Conservation (phyloP, 2,888 invertebrate species). For the Phrixothrix hirtus region DNA sequence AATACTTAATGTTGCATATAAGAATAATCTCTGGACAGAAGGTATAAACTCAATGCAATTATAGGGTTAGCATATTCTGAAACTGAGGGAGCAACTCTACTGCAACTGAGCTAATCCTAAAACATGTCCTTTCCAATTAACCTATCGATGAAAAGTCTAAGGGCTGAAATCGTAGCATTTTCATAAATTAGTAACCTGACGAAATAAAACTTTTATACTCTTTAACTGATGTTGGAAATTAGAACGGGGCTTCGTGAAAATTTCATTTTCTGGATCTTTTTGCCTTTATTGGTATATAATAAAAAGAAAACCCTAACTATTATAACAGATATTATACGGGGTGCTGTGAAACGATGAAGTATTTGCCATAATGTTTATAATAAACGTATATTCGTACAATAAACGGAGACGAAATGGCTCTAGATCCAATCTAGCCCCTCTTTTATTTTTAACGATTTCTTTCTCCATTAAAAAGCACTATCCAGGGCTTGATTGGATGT, state of each 20-base stretch:
- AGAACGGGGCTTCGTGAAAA: not conserved
- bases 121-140: slow-evolving; percentile 34
- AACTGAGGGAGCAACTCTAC: slow-evolving; percentile 25
- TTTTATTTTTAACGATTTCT: slow-evolving; percentile 39
- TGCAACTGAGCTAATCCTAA: slow-evolving; percentile 24
- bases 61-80: slow-evolving; percentile 34
- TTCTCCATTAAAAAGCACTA: slow-evolving; percentile 35
- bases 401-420: slow-evolving; percentile 36
- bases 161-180: too few species aligned
- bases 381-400: slow-evolving; percentile 37
- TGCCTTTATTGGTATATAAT: slow-evolving; percentile 16
- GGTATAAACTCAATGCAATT: slow-evolving; percentile 40
- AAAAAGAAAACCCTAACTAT: slow-evolving; percentile 18
- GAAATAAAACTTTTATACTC: too few species aligned
- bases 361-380: slow-evolving; percentile 35
- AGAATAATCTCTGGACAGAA: slow-evolving; percentile 37
- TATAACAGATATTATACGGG: slow-evolving; percentile 18
- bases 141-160: slow-evolving; percentile 28
- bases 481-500: slow-evolving; percentile 32
- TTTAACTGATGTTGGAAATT: too few species aligned
- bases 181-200: too few species aligned
- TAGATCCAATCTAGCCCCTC: slow-evolving; percentile 35
- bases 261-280: slow-evolving; percentile 6
- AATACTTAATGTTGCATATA: slow-evolving; percentile 28
- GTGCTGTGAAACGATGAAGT: slow-evolving; percentile 20